Conservation (phyloP, 2,888 invertebrate species). For the Minunthozetes semirufus region DNA sequence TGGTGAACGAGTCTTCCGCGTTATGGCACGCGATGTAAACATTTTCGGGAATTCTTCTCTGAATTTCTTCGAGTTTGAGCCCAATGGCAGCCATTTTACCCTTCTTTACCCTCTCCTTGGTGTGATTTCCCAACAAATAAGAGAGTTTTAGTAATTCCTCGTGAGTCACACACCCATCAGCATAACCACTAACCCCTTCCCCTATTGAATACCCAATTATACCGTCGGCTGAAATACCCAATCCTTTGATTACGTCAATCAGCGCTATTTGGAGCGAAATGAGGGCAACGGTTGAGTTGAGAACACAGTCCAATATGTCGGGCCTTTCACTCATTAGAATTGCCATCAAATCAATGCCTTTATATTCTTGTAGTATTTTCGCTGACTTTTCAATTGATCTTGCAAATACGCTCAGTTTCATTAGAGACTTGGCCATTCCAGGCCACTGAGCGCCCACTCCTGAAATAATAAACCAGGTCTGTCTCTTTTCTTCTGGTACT, state of each 20-base stretch:
- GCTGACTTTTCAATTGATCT: slow-evolving; percentile 49
- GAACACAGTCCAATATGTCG: slow-evolving; percentile 50
- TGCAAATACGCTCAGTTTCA: slow-evolving; percentile 50
- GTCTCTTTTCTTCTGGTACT: too few relatives aligned
- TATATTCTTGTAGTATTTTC: slow-evolving; percentile 47
- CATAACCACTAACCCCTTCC: slow-evolving; percentile 54
- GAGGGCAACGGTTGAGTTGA: slow-evolving; percentile 52
- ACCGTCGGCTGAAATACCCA: slow-evolving; percentile 52
- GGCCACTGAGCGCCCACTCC: slow-evolving; percentile 52
- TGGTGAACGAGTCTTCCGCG: slow-evolving; percentile 81
- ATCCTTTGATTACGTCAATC: slow-evolving; percentile 39
- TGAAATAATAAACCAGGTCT: slow-evolving; percentile 35
- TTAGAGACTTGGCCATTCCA: slow-evolving; percentile 52
- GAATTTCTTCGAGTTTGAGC: slow-evolving; percentile 63
- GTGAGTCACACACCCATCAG: slow-evolving; percentile 53
- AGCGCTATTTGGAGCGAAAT: slow-evolving; percentile 46
- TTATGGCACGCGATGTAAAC: slow-evolving; percentile 87
- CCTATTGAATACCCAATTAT: slow-evolving; percentile 54
- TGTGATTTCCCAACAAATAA: slow-evolving; percentile 55
- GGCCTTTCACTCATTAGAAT: slow-evolving; percentile 44
- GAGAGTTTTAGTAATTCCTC: slow-evolving; percentile 53
- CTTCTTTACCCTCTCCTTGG: background rate
- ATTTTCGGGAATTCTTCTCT: slow-evolving; percentile 69
- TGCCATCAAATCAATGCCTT: slow-evolving; percentile 49
- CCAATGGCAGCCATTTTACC: slow-evolving; percentile 66